Base-by-base conservation (phyloP, 64 coral and sea anemone species). In the Pocillopora verrucosa region DNA sequence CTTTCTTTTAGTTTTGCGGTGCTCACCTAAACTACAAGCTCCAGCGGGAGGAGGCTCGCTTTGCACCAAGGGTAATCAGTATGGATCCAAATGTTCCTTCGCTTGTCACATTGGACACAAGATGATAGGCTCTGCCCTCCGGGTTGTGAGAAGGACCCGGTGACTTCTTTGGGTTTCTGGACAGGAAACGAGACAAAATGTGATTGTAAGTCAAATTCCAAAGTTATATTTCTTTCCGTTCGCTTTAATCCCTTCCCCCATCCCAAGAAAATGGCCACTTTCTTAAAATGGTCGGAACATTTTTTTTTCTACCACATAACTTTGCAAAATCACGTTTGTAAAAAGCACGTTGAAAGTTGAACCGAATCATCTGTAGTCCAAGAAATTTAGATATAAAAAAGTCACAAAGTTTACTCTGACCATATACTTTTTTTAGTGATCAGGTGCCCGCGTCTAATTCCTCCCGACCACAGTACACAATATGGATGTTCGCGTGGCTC, bases 101-200 rank as follows among this genome's bases (percentile, higher is more conserved):
- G 57, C 78, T 22, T 94, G 92, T 60, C 86, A 72, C 22, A 35
- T 57, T 38, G 92, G 92, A 34, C 80, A 94, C 65, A 61, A 51
- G 4, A 22, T 78, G 56, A 59, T 9, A 14, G 92, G 92, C 20
- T 94, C 92, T 4, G 4, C 41, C 14, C 76, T 22, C 9, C 64
- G 92, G 85, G 75, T 80, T 94, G 92, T 58, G 87, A 89, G 63
- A 94, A 89, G n/a, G 73, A 83, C 59, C 26, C 72, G 26, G 17
- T 14, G 20, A 75, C 58, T 0, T 73, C 58, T 15, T 10, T 34
- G 19, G 87, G 87, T 17, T 79, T 84, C 62, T 94, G 92, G 92
- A 94, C 87, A 20, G 92, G 92, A 69, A 94, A 84, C n/a, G 61
- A 81, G 61, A 94, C 92, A 24, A 24, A 84, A 64, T 94, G 92